A percentile compares a stretch with the other conserved stretches of the same genome.
These are phyloP conservation scores for Eupeodes latifasciatus DNA, from an alignment of 2,888 invertebrate species.

Conservation along the genomic window DNA sequence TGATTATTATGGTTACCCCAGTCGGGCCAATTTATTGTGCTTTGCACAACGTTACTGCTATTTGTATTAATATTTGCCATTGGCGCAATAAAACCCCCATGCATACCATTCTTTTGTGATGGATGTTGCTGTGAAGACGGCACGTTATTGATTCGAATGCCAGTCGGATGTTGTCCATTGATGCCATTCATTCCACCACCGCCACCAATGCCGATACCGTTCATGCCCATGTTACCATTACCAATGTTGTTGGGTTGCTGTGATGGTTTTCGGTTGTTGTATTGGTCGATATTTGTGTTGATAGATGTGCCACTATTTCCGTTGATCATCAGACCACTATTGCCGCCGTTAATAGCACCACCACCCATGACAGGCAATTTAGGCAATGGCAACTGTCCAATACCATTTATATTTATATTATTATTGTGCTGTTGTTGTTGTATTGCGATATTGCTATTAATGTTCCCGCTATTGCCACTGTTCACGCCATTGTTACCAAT, in stretches of 20 bases:
- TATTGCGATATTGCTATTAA: slow-evolving; percentile 76
- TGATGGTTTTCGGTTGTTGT: slow-evolving; percentile 83
- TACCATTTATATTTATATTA: slow-evolving; percentile 80
- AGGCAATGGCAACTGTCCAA: slow-evolving; percentile 77
- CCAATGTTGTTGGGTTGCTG: slow-evolving; percentile 81
- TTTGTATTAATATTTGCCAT: slow-evolving; percentile 80
- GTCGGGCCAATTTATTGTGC: slow-evolving; percentile 81
- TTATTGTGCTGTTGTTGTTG: slow-evolving; percentile 80
- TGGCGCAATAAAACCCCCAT: slow-evolving; percentile 76
- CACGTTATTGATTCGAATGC: slow-evolving; percentile 83
- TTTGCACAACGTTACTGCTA: slow-evolving; percentile 82
- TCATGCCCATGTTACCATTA: slow-evolving; percentile 73
- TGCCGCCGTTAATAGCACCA: slow-evolving; percentile 74
- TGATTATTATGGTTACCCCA: slow-evolving; percentile 71
- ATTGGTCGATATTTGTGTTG: slow-evolving; percentile 84
- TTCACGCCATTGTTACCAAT: slow-evolving; percentile 66
- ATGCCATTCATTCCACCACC: slow-evolving; percentile 77
- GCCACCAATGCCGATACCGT: slow-evolving; percentile 77
- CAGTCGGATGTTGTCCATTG: slow-evolving; percentile 81
- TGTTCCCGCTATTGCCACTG: slow-evolving; percentile 67
- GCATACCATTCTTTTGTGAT: slow-evolving; percentile 80
- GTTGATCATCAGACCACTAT: slow-evolving; percentile 71
- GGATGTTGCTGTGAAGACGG: slow-evolving; percentile 82
- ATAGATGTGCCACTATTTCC: slow-evolving; percentile 81
- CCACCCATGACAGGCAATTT: slow-evolving; percentile 46